A percentile compares a stretch with the other conserved stretches of the same genome.
phyloP scores from a whole-genome alignment of 2,888 invertebrate genomes.

The Cephus rjabovi region DNA sequence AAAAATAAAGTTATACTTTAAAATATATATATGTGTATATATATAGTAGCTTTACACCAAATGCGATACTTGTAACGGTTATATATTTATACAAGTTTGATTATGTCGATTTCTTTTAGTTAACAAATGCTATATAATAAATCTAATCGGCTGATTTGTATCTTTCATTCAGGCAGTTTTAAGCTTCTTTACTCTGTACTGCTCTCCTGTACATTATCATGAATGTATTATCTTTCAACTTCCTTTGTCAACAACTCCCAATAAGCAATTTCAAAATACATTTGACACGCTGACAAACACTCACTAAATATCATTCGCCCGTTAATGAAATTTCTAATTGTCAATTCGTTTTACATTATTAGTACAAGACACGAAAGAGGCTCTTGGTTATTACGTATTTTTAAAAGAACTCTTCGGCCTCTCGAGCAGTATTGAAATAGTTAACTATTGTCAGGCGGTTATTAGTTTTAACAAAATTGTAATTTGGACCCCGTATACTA shows the following conservation, averaged over 20 bases:
- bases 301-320: not conserved
- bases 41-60: not conserved
- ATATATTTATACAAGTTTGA: not conserved
- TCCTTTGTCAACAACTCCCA: not conserved
- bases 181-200: slow-evolving; percentile 32
- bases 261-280: not conserved
- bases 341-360: not conserved
- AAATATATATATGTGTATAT: not conserved
- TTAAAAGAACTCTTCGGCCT: not conserved
- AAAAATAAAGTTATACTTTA: not conserved
- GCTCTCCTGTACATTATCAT: slow-evolving; percentile 22
- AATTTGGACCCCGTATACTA: not conserved
- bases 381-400: not conserved
- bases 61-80: not conserved
- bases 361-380: not conserved
- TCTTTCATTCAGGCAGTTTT: slow-evolving; percentile 32
- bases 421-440: not conserved
- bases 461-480: not conserved
- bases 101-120: not conserved
- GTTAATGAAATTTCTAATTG: not conserved
- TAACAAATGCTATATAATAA: not conserved
- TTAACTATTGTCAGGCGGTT: not conserved
- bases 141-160: slow-evolving; percentile 6
- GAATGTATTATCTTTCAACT: not conserved
- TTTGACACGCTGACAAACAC: not conserved